Percentiles rank a stretch among this genome's conserved stretches.
These are phyloP conservation scores for Drosophila setifemur DNA, from an alignment of 1,140 invertebrate genomes.

Conservation along the genomic window DNA sequence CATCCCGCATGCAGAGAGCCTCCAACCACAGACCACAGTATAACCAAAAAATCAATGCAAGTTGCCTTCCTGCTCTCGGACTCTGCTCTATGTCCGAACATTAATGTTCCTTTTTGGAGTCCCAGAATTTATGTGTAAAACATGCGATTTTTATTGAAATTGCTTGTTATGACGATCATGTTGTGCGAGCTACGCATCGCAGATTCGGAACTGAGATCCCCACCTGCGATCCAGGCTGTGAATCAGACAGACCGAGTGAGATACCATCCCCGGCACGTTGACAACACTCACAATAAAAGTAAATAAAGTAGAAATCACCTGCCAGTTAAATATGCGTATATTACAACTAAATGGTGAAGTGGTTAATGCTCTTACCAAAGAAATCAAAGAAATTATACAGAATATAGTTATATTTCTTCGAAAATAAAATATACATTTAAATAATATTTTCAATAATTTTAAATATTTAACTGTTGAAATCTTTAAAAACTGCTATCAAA, in stretches of 20 bases:
- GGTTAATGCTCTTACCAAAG: slow-evolving; percentile 1
- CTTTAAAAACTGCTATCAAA: too few relatives aligned
- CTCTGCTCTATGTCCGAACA: background rate
- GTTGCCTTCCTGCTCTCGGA: slow-evolving; percentile 5
- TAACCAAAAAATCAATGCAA: slow-evolving; percentile 10
- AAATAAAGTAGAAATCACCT: slow-evolving; percentile 54
- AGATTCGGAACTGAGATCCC: slow-evolving; percentile 58
- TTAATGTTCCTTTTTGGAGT: slow-evolving; percentile 2
- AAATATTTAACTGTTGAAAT: too few relatives aligned
- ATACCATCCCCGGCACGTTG: slow-evolving; percentile 56
- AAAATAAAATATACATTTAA: too few relatives aligned
- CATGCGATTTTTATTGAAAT: slow-evolving; percentile 73
- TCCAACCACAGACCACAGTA: background rate
- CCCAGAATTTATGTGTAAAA: slow-evolving; percentile 69
- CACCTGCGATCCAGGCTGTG: slow-evolving; percentile 23
- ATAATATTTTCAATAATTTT: too few relatives aligned
- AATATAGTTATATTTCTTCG: too few relatives aligned
- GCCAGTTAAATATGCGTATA: slow-evolving; percentile 38
- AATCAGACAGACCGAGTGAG: slow-evolving; percentile 23
- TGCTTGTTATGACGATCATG: slow-evolving; percentile 59
- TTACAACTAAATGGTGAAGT: background rate
- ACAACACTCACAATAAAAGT: slow-evolving; percentile 35
- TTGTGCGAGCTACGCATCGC: slow-evolving; percentile 39
- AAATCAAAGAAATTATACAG: too few relatives aligned
- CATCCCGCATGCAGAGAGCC: slow-evolving; percentile 45